Evolutionary conservation across 2,113 vertebrate species (phyloP).

Genomic region (Serinus canaria): DNA sequence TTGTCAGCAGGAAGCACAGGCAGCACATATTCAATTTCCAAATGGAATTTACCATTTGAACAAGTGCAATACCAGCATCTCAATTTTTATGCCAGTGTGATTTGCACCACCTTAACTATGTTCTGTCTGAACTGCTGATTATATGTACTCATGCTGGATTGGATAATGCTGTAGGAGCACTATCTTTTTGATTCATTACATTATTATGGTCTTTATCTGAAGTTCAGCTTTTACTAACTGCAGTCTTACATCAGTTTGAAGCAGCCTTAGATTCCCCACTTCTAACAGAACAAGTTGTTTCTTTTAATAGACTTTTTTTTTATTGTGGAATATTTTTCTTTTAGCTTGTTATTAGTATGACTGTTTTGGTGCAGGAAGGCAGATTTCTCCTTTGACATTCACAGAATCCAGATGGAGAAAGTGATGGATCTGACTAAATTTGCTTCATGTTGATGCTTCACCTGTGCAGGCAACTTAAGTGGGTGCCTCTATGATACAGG

Average conservation of each 20-base stretch:
- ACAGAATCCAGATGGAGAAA: not conserved
- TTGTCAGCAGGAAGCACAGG: not conserved
- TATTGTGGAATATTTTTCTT: not conserved
- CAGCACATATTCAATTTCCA: not conserved
- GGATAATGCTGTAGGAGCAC: not conserved
- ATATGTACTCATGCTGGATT: not conserved
- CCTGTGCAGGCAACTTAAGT: not conserved
- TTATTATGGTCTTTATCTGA: not conserved
- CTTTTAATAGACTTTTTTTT: not conserved
- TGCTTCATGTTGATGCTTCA: not conserved
- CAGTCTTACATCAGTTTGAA: not conserved
- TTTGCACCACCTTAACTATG: not conserved
- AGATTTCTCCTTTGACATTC: not conserved
- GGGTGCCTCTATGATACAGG: not conserved
- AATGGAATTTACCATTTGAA: not conserved
- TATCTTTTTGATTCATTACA: not conserved
- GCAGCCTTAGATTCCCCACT: not conserved
- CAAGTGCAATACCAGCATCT: not conserved
- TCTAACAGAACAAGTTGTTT: not conserved
- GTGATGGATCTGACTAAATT: not conserved
- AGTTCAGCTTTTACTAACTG: not conserved
- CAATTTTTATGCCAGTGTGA: not conserved
- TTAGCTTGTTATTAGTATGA: not conserved
- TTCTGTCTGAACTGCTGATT: not conserved
- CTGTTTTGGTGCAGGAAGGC: not conserved